Evolutionary conservation across 2,888 invertebrate genomes (phyloP).

Genomic region (Saturnia japonica): DNA sequence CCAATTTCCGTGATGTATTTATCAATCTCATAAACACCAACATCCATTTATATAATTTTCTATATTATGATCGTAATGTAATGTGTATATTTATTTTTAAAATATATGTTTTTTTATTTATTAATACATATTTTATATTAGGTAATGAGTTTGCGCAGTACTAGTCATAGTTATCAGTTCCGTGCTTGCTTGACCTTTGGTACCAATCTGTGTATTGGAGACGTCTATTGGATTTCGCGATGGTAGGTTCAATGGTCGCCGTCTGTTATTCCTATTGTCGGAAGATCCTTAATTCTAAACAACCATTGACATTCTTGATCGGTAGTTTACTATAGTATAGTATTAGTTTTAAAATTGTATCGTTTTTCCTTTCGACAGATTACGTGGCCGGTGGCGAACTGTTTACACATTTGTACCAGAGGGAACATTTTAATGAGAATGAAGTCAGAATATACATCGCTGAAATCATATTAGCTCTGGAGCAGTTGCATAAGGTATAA

Average conservation of each 20-base stretch:
- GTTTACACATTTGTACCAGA: conserved; percentile 97
- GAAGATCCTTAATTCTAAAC: neutral
- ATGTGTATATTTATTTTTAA: too few relatives aligned
- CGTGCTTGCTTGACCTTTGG: neutral
- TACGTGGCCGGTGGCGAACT: conserved; percentile 98
- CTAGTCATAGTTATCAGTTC: neutral
- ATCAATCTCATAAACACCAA: too few relatives aligned
- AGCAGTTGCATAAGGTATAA: conserved; percentile 96
- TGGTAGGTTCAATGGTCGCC: neutral
- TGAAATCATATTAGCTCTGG: conserved; percentile 96
- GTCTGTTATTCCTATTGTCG: neutral
- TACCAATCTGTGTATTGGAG: neutral
- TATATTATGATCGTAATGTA: too few relatives aligned
- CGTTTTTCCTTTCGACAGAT: conserved; percentile 83
- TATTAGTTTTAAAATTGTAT: neutral
- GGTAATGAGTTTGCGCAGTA: too few relatives aligned
- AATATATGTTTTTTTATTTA: too few relatives aligned
- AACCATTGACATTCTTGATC: neutral
- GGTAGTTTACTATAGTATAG: neutral
- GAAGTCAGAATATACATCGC: conserved; percentile 97
- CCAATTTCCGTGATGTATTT: too few relatives aligned
- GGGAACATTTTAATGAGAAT: conserved; percentile 94
- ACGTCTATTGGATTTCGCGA: neutral
- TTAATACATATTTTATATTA: too few relatives aligned
- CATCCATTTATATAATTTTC: too few relatives aligned